Percentiles rank a stretch among this genome's conserved stretches.
These are phyloP conservation scores for Cyrtonyx montezumae DNA, from an alignment of 2,113 vertebrate species.

Conservation along the genomic window DNA sequence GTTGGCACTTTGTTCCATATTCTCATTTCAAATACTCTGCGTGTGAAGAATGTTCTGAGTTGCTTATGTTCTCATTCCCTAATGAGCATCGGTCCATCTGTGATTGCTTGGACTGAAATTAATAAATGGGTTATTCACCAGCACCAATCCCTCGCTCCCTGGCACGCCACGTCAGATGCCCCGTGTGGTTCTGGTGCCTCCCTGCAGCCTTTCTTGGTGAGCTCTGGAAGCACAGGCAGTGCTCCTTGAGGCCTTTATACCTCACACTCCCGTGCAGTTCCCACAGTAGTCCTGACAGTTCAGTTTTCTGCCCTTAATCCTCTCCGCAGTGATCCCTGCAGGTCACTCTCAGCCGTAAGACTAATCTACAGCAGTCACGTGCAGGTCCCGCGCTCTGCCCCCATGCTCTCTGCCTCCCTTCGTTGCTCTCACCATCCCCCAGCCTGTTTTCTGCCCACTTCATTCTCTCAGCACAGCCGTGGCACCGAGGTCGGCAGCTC, in stretches of 20 bases:
- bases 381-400: neutral
- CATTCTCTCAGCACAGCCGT: neutral
- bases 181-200: neutral
- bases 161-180: fast-evolving
- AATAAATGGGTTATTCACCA: constrained; percentile 14
- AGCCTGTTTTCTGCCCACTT: neutral
- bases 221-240: neutral
- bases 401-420: neutral
- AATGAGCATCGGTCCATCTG: constrained; percentile 59
- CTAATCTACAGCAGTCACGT: neutral
- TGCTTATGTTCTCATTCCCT: constrained; percentile 21
- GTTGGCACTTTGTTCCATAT: constrained; percentile 13
- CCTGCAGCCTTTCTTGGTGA: neutral
- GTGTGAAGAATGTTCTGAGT: constrained; percentile 37
- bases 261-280: neutral
- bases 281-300: neutral
- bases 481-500: neutral
- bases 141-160: constrained; percentile 1
- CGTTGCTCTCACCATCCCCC: neutral
- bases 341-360: neutral
- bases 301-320: constrained; percentile 21
- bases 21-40: neutral
- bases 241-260: neutral
- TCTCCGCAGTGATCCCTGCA: neutral
- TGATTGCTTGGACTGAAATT: constrained; percentile 25